Base-by-base conservation (phyloP, 1,140 invertebrate genomes). In the Carcinoscorpius rotundicauda region DNA sequence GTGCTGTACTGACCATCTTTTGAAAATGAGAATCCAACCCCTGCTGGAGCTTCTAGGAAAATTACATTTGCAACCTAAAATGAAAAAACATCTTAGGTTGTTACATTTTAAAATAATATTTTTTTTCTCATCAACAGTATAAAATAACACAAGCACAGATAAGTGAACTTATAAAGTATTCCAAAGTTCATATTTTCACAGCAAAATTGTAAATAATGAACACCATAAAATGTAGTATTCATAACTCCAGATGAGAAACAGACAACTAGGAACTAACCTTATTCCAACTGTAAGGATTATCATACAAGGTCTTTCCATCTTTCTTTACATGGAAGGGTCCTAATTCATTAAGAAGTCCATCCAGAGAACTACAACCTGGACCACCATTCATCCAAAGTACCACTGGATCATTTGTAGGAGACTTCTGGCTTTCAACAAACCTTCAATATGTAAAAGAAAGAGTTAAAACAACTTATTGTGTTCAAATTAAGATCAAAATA, bases 61-160 rank as follows among this genome's bases (percentile, higher is more conserved):
- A 83, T 66, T 49, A 96, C 89, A 74, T 90, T 93, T 55, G 89
- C 87, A 66, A 87, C 86, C 82, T 91, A 75, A 59, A 76, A 67
- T 73, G 61, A 63, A 65, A 69, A 49, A 60, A 58, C 4, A 51
- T 62, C 58, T 29, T 29, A 29, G 29, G 29, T 29, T 29, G 29
- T 29, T 2, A 29, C 29, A 29, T 29, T 29, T 29, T 29, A 29
- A 29, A 29, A 2, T 29, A 29, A 29, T 29, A 29, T 29, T 29
- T 29, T 29, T 29, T 29, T 29, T 29, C 0, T 29, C 2, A 2
- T 29, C 29, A 29, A 29, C 29, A 29, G 29, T 29, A 29, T 29
- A 29, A 29, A 29, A 29, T 29, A 29, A 1, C 29, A 29, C 29
- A 29, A 29, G 29, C 29, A 29, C 29, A 29, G 29, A 29, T 29